Evolutionary conservation across 2,797 vertebrate species (phyloP).

Genomic region (Dromococcyx pavoninus): DNA sequence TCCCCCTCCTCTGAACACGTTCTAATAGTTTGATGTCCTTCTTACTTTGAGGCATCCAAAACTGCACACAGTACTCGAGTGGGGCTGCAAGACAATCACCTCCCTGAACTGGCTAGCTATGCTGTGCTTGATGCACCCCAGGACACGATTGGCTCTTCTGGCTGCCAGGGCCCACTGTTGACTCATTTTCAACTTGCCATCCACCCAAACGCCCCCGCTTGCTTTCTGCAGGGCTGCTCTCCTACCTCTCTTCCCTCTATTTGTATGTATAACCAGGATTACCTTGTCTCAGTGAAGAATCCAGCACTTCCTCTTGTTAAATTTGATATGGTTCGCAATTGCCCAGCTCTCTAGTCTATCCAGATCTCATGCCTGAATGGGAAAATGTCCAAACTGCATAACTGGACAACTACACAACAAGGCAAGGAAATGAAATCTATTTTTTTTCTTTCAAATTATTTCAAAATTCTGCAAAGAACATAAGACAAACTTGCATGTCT

Average conservation of each 20-base stretch:
- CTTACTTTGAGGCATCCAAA: neutral
- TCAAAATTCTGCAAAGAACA: neutral
- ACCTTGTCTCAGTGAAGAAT: neutral
- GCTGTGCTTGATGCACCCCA: neutral
- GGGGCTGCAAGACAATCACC: accelerated
- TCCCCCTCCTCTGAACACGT: neutral
- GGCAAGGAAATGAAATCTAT: neutral
- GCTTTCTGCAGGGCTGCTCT: neutral
- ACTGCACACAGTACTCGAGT: neutral
- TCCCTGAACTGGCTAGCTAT: accelerated
- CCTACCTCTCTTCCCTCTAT: neutral
- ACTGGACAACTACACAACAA: neutral
- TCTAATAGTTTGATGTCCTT: neutral
- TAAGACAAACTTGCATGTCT: neutral
- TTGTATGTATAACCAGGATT: neutral
- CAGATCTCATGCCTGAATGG: neutral
- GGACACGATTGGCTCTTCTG: accelerated
- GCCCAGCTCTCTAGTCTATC: neutral
- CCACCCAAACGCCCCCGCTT: neutral
- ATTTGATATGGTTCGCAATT: neutral
- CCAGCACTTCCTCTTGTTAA: neutral
- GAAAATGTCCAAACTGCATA: neutral
- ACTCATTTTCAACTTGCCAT: neutral
- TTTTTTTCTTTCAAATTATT: neutral
- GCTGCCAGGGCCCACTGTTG: neutral